phyloP scores from a whole-genome alignment of 2,113 vertebrate species.

The Tauraco erythrolophus region DNA sequence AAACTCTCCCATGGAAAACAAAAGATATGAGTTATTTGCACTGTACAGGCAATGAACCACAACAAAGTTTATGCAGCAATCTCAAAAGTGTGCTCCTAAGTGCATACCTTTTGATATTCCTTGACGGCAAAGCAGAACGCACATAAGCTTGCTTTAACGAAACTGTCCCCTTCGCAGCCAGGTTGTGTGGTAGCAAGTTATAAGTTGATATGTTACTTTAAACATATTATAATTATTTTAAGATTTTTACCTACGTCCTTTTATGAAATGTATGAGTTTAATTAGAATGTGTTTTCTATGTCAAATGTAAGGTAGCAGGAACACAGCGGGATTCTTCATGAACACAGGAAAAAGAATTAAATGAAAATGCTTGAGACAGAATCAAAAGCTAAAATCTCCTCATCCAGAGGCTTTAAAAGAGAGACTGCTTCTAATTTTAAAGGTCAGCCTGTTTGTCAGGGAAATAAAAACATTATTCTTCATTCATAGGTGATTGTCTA shows the following conservation, averaged over 20 bases:
- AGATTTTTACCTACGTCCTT: background rate
- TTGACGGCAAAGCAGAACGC: background rate
- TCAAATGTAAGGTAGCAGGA: background rate
- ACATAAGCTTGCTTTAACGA: background rate
- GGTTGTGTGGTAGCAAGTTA: background rate
- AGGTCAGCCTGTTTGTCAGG: conserved; percentile 7
- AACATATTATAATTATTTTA: background rate
- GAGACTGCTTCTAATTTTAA: conserved; percentile 16
- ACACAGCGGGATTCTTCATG: background rate
- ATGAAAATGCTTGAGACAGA: background rate
- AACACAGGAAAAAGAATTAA: background rate
- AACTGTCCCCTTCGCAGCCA: fast-evolving
- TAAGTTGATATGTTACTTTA: background rate
- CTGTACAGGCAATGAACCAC: background rate
- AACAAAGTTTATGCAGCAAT: background rate
- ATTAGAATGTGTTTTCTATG: background rate
- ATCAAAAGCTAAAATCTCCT: background rate
- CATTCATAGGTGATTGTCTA: background rate
- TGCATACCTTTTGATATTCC: fast-evolving
- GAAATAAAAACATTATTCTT: conserved; percentile 15
- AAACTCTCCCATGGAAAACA: background rate
- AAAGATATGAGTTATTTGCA: background rate
- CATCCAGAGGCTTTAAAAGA: background rate
- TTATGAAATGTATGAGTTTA: background rate
- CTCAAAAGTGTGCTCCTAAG: background rate